These are phyloP conservation scores for Allobates femoralis DNA, from an alignment of 2,797 vertebrate genomes.

Conservation along the genomic window DNA sequence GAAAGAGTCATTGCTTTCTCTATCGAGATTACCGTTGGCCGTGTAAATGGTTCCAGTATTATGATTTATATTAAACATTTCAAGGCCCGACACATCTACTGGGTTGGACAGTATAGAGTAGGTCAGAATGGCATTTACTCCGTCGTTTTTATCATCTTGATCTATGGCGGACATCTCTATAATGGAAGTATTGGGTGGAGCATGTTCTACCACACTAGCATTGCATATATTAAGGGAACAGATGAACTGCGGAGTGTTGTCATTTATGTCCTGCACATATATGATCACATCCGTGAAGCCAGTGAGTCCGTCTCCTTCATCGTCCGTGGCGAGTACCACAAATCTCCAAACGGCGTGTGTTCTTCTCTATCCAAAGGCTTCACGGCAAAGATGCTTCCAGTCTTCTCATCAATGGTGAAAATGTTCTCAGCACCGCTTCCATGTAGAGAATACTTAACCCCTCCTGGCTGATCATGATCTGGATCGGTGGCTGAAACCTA, in stretches of 20 bases:
- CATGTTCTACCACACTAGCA: slow-evolving; percentile 84
- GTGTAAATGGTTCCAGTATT: slow-evolving; percentile 82
- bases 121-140: slow-evolving; percentile 84
- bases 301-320: slow-evolving; percentile 88
- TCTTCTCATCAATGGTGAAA: slow-evolving; percentile 88
- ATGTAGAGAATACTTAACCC: slow-evolving; percentile 87
- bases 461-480: slow-evolving; percentile 84
- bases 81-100: slow-evolving; percentile 72
- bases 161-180: slow-evolving; percentile 90
- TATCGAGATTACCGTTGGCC: slow-evolving; percentile 78
- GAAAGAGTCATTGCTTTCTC: slow-evolving; percentile 82
- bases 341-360: slow-evolving; percentile 87
- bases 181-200: slow-evolving; percentile 78
- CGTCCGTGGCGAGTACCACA: slow-evolving; percentile 89
- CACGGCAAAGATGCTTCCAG: slow-evolving; percentile 86
- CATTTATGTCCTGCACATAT: slow-evolving; percentile 90
- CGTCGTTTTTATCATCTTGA: slow-evolving; percentile 84
- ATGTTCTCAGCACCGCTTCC: slow-evolving; percentile 86
- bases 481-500: slow-evolving; percentile 89
- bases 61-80: slow-evolving; percentile 84
- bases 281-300: slow-evolving; percentile 93
- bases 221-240: slow-evolving; percentile 84
- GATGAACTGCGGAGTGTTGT: slow-evolving; percentile 83
- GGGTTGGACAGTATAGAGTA: slow-evolving; percentile 83
- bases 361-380: slow-evolving; percentile 85